Evolutionary conservation across 2,113 vertebrate genomes (phyloP), one percentile per base, ranked within the genome.

Genomic region (Ploceus nigricollis): DNA sequence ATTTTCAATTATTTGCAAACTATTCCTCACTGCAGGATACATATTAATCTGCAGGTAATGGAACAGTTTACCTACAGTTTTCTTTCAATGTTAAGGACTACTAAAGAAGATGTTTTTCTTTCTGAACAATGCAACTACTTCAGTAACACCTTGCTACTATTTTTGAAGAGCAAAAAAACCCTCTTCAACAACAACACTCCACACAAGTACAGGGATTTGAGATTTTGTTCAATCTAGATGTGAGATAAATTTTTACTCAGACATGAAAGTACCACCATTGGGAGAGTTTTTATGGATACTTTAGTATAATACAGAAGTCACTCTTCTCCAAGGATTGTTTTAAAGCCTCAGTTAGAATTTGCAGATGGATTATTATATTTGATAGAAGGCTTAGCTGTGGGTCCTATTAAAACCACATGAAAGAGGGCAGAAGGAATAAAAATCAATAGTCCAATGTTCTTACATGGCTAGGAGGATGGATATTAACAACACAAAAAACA

Each of bases 361-460:
- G 75, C 58, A 64, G 54, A 94, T 69, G 77, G 85, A 93, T 92
- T 84, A 92, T 20, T 93, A 27, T 66, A 93, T 71, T 76, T 93
- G 86, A 91, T 50, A 81, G 45, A 77, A 65, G 54, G 50, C 48
- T 83, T 66, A 66, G 37, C 42, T 63, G 20, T 48, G 30, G 31
- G 35, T n/a, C 64, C 71, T 83, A 80, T n/a, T 53, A 94, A 81
- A 94, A 61, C 2, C 50, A 58, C 12, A n/a, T 15, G 27, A 78
- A 85, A 80, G 40, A 81, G 35, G 37, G 30, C 10, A 90, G 58
- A 90, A 82, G 6, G 45, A 54, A 93, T 35, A 61, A 73, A 94
- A 95, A 93, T 66, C 63, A 82, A 58, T 33, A 95, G 54, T 18
- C 60, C 47, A 69, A 8, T 20, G 25, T n/a, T 75, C 20, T 71